A percentile compares a stretch with the other conserved stretches of the same genome.
Conservation (phyloP, 2,888 invertebrate genomes). For the Odontothrips loti region DNA sequence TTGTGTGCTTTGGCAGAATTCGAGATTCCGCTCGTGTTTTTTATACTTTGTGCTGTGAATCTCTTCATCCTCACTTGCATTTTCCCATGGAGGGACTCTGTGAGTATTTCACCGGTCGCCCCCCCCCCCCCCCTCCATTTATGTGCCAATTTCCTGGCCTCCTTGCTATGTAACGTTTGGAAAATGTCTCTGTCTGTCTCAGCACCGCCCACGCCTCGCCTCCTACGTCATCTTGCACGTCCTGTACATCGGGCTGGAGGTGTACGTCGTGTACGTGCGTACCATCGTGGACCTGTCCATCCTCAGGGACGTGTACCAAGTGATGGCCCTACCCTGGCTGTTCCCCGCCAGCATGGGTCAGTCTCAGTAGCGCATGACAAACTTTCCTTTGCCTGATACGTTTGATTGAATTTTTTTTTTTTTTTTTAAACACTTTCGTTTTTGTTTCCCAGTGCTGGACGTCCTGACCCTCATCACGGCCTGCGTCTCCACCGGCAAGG, state of each 20-base stretch:
- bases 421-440: neutral
- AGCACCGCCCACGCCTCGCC: neutral
- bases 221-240: neutral
- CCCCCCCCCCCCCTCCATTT: too few relatives aligned
- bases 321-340: neutral
- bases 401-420: neutral
- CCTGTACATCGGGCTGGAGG: neutral
- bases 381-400: too few relatives aligned
- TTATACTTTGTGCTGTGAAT: neutral
- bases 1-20: neutral
- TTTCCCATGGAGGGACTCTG: neutral
- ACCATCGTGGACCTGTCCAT: neutral
- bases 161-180: neutral
- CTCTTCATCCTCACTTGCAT: neutral
- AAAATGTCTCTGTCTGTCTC: neutral
- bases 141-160: neutral
- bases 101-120: too few relatives aligned
- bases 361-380: too few relatives aligned
- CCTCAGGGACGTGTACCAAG: neutral
- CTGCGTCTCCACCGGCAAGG: neutral
- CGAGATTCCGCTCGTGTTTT: neutral
- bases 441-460: neutral
- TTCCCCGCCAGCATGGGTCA: neutral
- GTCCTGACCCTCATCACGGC: neutral
- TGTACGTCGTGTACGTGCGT: neutral